A percentile compares a stretch with the other conserved stretches of the same genome.
Conservation (phyloP, 2,797 vertebrate species). For the Yasuhikotakia modesta region DNA sequence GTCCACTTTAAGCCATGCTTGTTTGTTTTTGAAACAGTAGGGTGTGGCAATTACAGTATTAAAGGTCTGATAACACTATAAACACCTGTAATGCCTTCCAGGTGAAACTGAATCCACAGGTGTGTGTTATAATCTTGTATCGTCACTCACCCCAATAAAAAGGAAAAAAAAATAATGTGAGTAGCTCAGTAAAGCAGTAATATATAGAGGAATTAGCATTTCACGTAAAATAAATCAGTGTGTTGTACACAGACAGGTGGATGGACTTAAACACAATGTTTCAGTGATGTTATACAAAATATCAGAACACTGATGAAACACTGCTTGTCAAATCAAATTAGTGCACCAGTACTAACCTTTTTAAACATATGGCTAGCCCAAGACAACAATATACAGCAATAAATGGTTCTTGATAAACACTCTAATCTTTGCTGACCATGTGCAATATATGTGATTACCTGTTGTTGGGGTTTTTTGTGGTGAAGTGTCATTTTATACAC, state of each 20-base stretch:
- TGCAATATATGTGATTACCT: no score
- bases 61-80: constrained; percentile 29
- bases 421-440: no score
- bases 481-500: constrained; percentile 1
- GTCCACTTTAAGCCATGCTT: not conserved
- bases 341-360: no score
- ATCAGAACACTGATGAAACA: no score
- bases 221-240: not conserved
- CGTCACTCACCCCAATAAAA: not conserved
- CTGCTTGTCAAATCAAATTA: no score
- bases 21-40: constrained; percentile 20
- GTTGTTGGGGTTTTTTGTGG: no score
- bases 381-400: no score
- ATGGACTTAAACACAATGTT: no score
- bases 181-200: not conserved
- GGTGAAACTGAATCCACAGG: not conserved
- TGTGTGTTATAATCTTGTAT: not conserved
- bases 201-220: not conserved
- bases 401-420: no score
- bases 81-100: constrained; percentile 14
- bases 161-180: not conserved
- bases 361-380: no score
- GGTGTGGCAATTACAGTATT: constrained; percentile 18
- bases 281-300: no score
- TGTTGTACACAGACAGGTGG: not conserved